Evolutionary conservation across 2,113 vertebrate species (phyloP), one percentile per base, ranked within the genome.

Genomic region (Himantopus leucocephalus): DNA sequence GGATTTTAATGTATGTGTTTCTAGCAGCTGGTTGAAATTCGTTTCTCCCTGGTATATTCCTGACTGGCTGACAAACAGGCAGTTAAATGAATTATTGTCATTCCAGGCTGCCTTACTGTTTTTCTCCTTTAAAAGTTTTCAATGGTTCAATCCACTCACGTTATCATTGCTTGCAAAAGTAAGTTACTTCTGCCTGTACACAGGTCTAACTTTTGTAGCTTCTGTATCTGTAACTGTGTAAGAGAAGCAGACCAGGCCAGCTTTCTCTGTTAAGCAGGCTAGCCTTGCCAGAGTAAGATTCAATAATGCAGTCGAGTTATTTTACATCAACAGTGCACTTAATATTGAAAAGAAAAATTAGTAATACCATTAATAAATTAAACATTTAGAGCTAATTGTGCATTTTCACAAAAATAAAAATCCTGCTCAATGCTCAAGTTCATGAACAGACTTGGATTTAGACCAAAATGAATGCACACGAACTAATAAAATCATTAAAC

Each of bases 321-420:
- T 77, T 66, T 64, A 73, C 24, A 79, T 35, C 2, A 39, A 76
- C 32, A 90, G 11, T 5, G 13, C 24, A 83, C 22, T 75, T 76
- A 62, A 34, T 15, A 77, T 48, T 89, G 34, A 30, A 77, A 66
- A 89, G 41, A 87, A 89, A 91, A 80, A 74, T 30, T 21, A 74
- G 20, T 47, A 58, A 60, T 14, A 48, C 9, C 21, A 74, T 45
- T 39, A 76, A 66, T 35, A 86, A 83, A 55, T 35, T 62, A 71
- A 48, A 74, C 9, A 22, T 47, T 78, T 41, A 39, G 17, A 81
- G 12, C 3, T 53, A 85, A 92, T 7, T 43, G 34, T 1, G 1
- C 15, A 32, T 55, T 84, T 93, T 74, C 30, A 76, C 13, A 87
- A 64, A 87, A 93, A 45, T 18, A 81, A 92, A 92, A 79, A 74